A percentile compares a stretch with the other conserved stretches of the same genome.
These are phyloP conservation scores for Tinea trinotella DNA, from an alignment of 2,888 invertebrate species.

Conservation along the genomic window DNA sequence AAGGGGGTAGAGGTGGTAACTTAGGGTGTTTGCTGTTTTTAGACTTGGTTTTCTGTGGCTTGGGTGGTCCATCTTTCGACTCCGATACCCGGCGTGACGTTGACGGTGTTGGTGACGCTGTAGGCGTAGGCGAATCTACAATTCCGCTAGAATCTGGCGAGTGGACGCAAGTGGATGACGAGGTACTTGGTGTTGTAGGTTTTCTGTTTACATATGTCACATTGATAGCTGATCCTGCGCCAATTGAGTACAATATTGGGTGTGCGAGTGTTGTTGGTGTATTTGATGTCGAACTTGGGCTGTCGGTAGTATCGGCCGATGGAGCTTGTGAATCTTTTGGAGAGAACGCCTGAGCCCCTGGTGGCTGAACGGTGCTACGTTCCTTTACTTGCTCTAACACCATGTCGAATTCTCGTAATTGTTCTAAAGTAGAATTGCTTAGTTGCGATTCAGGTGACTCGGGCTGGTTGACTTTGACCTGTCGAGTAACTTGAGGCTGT, in stretches of 20 bases:
- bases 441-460: conserved; percentile 73
- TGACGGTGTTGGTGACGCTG: conserved; percentile 43
- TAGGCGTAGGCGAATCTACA: conserved; percentile 18
- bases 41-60: conserved; percentile 41
- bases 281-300: conserved; percentile 8
- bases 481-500: conserved; percentile 31
- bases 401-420: conserved; percentile 84
- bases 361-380: conserved; percentile 76
- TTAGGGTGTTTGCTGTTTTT: conserved; percentile 66
- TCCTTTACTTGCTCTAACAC: conserved; percentile 87
- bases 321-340: conserved; percentile 20
- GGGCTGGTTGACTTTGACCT: conserved; percentile 25
- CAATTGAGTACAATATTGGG: conserved; percentile 46
- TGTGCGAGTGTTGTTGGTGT: conserved; percentile 41
- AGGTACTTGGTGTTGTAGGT: conserved; percentile 47
- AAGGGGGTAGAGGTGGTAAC: conserved; percentile 56
- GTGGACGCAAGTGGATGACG: conserved; percentile 50
- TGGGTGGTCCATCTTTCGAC: conserved; percentile 36
- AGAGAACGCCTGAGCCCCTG: conserved; percentile 35
- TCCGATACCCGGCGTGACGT: conserved; percentile 40
- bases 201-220: conserved; percentile 50
- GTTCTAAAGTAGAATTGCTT: conserved; percentile 83
- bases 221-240: conserved; percentile 40
- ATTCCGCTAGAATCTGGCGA: conserved; percentile 47
- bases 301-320: conserved; percentile 43